phyloP scores from a whole-genome alignment of 2,113 vertebrate species.

The Tetrao urogallus region DNA sequence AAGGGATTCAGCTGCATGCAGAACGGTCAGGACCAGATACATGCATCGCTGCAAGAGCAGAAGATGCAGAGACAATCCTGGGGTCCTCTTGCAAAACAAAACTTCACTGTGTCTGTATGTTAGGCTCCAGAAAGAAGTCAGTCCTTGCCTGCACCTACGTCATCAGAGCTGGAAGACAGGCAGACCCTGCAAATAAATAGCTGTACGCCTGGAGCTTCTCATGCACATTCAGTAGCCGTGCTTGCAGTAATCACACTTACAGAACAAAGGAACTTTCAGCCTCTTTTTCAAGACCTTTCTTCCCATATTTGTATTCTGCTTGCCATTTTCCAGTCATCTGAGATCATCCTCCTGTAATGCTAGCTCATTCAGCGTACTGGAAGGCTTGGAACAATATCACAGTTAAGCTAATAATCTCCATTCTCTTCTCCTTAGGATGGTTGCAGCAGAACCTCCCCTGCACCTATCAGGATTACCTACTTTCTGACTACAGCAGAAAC shows the following conservation, averaged over 20 bases:
- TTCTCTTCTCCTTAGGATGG: neutral
- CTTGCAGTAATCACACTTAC: rapidly evolving
- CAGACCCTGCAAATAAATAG: neutral
- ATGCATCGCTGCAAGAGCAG: rapidly evolving
- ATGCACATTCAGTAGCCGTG: rapidly evolving
- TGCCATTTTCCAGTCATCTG: neutral
- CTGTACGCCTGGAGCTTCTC: rapidly evolving
- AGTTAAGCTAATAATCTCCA: constrained; percentile 2
- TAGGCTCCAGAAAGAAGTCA: neutral
- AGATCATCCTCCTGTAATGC: constrained; percentile 1
- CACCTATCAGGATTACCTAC: neutral
- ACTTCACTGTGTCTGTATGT: neutral
- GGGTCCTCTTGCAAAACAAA: neutral
- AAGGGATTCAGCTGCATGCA: rapidly evolving
- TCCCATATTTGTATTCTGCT: neutral
- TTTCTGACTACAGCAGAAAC: neutral
- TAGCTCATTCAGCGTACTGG: neutral
- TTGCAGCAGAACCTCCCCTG: neutral
- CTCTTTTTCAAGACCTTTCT: neutral
- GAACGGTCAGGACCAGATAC: neutral
- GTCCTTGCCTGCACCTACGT: neutral
- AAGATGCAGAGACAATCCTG: rapidly evolving
- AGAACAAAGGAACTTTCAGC: rapidly evolving
- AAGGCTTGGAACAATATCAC: neutral
- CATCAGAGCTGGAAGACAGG: neutral